Conservation (phyloP, 2,888 invertebrate species). For the Leucophenga montana region DNA sequence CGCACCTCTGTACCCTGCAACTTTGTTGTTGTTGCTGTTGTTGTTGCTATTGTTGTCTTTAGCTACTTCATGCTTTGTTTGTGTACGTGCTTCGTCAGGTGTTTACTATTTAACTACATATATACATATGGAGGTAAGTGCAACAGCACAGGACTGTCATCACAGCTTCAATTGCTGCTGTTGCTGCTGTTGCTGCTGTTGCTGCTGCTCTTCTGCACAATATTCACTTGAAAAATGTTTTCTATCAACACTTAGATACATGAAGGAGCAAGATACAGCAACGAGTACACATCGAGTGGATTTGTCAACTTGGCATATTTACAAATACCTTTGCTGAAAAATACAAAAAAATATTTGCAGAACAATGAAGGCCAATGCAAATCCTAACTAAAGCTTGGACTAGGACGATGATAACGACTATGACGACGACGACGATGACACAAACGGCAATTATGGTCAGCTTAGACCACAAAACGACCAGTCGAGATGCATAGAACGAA, state of each 20-base stretch:
- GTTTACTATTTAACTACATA: not conserved
- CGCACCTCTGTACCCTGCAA: not conserved
- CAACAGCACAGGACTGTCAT: not conserved
- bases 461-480: constrained; percentile 13
- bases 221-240: constrained; percentile 13
- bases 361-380: constrained; percentile 18
- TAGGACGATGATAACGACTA: too few relatives aligned
- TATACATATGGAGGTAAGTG: not conserved
- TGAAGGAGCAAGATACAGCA: too few relatives aligned
- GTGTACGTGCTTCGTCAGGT: constrained; percentile 24
- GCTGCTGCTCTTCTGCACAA: not conserved
- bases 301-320: constrained; percentile 16
- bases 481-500: not conserved
- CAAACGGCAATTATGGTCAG: constrained; percentile 5
- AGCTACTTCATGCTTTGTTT: not conserved
- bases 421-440: too few relatives aligned
- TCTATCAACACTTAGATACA: not conserved
- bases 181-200: too few relatives aligned
- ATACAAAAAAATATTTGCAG: constrained; percentile 5
- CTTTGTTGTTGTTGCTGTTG: constrained; percentile 1
- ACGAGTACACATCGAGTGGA: not conserved
- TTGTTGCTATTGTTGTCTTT: not conserved
- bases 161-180: not conserved
- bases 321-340: not conserved
- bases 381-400: not conserved